A percentile compares a stretch with the other conserved stretches of the same genome.
These are phyloP conservation scores for Etheostoma spectabile DNA, from an alignment of 2,113 vertebrate species.

Conservation along the genomic window DNA sequence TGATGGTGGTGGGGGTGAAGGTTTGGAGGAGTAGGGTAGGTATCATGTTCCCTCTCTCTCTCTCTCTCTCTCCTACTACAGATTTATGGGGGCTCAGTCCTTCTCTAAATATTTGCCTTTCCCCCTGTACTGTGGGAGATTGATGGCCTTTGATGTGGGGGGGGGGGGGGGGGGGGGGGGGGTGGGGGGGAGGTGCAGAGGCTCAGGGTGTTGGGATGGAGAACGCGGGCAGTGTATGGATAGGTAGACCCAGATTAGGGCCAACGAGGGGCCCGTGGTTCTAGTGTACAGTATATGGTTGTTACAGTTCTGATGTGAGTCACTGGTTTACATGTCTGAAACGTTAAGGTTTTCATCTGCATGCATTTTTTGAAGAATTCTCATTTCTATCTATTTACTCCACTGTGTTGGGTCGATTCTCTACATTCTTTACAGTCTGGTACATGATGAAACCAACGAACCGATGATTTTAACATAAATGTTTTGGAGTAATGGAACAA, in stretches of 20 bases:
- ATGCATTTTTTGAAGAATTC: neutral
- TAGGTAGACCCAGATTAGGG: slow-evolving; percentile 58
- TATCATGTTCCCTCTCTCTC: slow-evolving; percentile 84
- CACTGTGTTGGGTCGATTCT: neutral
- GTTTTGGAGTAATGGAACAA: slow-evolving; percentile 45
- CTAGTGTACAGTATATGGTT: neutral
- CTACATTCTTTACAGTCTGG: slow-evolving; percentile 17
- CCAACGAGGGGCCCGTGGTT: slow-evolving; percentile 26
- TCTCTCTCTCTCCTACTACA: slow-evolving; percentile 82
- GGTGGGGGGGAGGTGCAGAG: slow-evolving; percentile 45
- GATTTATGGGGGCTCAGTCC: slow-evolving; percentile 87
- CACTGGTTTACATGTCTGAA: neutral
- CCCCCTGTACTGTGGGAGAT: slow-evolving; percentile 85
- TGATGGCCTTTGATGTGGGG: slow-evolving; percentile 86
- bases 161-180: slow-evolving; percentile 37
- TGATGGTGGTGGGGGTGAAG: slow-evolving; percentile 58
- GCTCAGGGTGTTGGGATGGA: slow-evolving; percentile 66
- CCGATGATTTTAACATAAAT: slow-evolving; percentile 50
- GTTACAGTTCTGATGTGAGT: neutral
- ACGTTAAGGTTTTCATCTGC: neutral
- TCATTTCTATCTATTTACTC: neutral
- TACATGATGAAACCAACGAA: slow-evolving; percentile 35
- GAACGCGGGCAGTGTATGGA: slow-evolving; percentile 61
- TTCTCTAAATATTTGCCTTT: slow-evolving; percentile 90
- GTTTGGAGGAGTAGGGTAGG: slow-evolving; percentile 62